Conservation (phyloP, 2,113 vertebrate genomes). For the Guaruba guarouba region DNA sequence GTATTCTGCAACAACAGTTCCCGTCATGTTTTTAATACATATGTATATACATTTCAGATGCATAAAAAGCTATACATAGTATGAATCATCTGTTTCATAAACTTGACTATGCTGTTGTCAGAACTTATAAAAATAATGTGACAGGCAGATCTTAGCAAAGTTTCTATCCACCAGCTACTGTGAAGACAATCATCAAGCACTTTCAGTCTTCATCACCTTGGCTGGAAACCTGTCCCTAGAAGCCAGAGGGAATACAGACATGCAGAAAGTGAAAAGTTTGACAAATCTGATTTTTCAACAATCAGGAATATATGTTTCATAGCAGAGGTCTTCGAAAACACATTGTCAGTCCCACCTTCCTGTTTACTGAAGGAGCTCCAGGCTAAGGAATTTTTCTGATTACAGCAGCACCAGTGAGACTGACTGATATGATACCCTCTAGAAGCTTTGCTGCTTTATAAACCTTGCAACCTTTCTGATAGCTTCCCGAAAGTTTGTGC, state of each 20-base stretch:
- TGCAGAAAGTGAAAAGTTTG: not conserved
- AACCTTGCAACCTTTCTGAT: not conserved
- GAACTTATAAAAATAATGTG: constrained; percentile 40
- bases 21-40: constrained; percentile 27
- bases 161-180: constrained; percentile 10
- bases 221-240: not conserved
- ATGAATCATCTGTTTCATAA: constrained; percentile 47
- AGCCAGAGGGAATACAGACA: not conserved
- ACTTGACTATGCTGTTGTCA: constrained; percentile 31
- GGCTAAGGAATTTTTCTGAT: not conserved
- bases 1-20: not conserved
- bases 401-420: not conserved
- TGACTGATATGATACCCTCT: not conserved
- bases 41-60: not conserved
- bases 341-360: not conserved
- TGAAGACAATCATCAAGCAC: constrained; percentile 16
- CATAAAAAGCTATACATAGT: constrained; percentile 7
- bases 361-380: not conserved
- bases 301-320: not conserved
- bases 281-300: constrained; percentile 26
- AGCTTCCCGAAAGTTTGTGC: not conserved
- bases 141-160: constrained; percentile 12
- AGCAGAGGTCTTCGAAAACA: constrained; percentile 3
- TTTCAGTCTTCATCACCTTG: not conserved
- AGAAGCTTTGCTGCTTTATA: not conserved